Evolutionary conservation across 2,888 invertebrate genomes (phyloP).

Genomic region (Hyposoter dolosus): DNA sequence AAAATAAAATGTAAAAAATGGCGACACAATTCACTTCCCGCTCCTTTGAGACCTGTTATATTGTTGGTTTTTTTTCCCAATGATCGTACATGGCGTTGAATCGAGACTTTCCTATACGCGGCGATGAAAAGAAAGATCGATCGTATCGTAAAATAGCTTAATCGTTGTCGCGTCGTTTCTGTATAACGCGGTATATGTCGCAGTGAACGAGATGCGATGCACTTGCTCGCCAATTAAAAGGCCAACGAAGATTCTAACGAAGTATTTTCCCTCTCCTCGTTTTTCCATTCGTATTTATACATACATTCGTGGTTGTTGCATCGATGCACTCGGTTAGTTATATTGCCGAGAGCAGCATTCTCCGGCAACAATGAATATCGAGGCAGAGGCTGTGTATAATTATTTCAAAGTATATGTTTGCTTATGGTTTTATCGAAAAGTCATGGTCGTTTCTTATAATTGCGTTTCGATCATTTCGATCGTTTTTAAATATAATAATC

Average conservation of each 20-base stretch:
- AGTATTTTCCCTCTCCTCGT: conserved; percentile 24
- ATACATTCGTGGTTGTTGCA: conserved; percentile 4
- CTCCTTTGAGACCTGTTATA: not conserved
- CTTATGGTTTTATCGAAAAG: not conserved
- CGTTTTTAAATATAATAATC: not conserved
- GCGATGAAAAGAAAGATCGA: conserved; percentile 52
- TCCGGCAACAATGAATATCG: not conserved
- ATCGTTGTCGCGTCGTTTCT: conserved; percentile 44
- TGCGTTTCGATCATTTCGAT: not conserved
- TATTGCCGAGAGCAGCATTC: not conserved
- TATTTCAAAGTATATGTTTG: not conserved
- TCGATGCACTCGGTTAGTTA: conserved; percentile 21
- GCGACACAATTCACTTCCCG: not conserved
- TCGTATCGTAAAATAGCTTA: conserved; percentile 63
- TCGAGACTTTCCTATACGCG: not conserved
- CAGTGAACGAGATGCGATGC: conserved; percentile 42
- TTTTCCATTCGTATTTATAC: conserved; percentile 42
- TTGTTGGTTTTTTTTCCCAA: not conserved
- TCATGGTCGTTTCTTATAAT: not conserved
- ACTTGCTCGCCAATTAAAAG: conserved; percentile 65
- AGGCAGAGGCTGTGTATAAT: not conserved
- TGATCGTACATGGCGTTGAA: not conserved
- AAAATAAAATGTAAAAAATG: too few species aligned
- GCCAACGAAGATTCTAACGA: conserved; percentile 67
- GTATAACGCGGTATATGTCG: conserved; percentile 11